Evolutionary conservation across 2,113 vertebrate genomes (phyloP), one percentile per base, ranked within the genome.

Genomic region (Notothenia coriiceps): DNA sequence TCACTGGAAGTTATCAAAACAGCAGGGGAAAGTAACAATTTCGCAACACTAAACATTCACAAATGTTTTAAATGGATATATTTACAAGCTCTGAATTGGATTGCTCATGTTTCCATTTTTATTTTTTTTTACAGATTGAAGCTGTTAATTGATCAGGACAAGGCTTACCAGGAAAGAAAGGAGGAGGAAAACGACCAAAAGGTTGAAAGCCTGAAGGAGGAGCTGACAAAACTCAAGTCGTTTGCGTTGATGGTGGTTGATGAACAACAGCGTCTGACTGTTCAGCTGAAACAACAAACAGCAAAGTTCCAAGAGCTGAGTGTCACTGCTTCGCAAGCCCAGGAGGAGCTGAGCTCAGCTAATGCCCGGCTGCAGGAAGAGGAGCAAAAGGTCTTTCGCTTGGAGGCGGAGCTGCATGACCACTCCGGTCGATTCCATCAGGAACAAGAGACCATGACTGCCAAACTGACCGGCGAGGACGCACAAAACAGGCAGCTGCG

Each of bases 241-340:
- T 99, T 99, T 94, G 96, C 98, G 70, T 95, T 99, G 94, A 96
- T 97, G 95, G 96, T 99, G 17, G 97, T 99, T 25, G 97, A 99
- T 70, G 98, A 99, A 94, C 98, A 98, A 85, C 97, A 99, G 93
- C 96, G 93, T 77, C 95, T 98, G 65, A 95, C 96, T 0, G 95
- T 96, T 79, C 96, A 98, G 90, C 89, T 99, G 22, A 88, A 89
- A 71, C 95, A 96, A 85, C 97, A 99, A 89, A 97, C 94, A 51
- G 73, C 95, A 61, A 97, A 96, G 89, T 95, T 96, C 89, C 95
- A 96, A 90, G 96, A 96, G 61, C 88, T 98, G 86, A 96, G 95
- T 71, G 89, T 90, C 88, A 93, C 92, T 25, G 86, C 94, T 35
- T 90, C 94, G 50, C 91, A 96, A 87, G 91, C 96, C 86, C 96